Base-by-base conservation (phyloP, 1,140 invertebrate genomes). In the Chrysomallon squamiferum region DNA sequence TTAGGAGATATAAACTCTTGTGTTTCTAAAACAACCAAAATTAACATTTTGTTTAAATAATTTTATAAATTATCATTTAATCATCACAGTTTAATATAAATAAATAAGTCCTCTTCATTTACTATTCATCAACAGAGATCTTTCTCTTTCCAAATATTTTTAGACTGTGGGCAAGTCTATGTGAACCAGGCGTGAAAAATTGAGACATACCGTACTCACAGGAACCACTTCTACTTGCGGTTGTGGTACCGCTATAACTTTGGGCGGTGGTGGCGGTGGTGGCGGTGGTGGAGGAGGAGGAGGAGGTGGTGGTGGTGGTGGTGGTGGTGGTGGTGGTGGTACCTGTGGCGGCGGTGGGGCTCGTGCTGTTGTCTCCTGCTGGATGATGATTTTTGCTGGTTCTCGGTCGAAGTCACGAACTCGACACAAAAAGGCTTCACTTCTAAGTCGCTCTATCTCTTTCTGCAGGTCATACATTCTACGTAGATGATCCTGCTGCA, bases 401-500 rank as follows among this genome's bases (percentile, higher is more conserved):
- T 58, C 52, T 7, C 20, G 22, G 33, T 67, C 56, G 2, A 58
- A 57, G 18, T 69, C 29, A 5, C 68, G 62, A 30, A 69, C 65
- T 30, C 62, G 54, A 9, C 80, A 73, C 52, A 78, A 52, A 35
- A 72, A 18, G 2, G 69, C 57, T 29, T 81, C 71, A 25, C 81
- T 71, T 43, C 74, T 71, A 13, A 79, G 52, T 25, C 75, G 65
- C 50, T 81, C 80, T 20, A 82, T 73, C 50, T 84, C 79, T 27
- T 74, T 71, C 41, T 84, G 80, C 29, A 84, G 64, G 22, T 76
- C 73, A 32, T 73, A 65, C 76, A 82, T 78, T 66, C 79, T 82
- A 25, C 73, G 68, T 27, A 79, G 69, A 30, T 83, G 81, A 50
- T 80, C 77, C 35, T 73, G 71, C 57, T 79, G 74, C 57, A 81